Conservation (phyloP, 2,888 invertebrate species). For the Melipona beecheii region DNA sequence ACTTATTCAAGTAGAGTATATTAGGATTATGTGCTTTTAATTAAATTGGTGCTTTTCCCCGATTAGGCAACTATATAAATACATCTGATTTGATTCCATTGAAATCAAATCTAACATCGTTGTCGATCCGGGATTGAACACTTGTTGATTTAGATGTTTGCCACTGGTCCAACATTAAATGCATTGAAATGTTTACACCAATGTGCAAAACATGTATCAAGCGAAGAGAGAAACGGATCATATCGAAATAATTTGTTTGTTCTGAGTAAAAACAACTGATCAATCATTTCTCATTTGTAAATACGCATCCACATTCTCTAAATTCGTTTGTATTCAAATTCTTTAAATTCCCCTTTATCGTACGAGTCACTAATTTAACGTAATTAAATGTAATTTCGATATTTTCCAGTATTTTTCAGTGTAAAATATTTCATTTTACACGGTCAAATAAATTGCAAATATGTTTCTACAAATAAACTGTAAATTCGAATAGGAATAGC, state of each 20-base stretch:
- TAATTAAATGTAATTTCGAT: no score
- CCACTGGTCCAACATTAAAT: background rate
- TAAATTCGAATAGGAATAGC: no score
- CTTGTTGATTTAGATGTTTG: conserved; percentile 16
- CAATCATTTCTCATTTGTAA: no score
- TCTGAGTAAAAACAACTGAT: background rate
- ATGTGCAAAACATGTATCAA: background rate
- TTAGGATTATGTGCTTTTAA: no score
- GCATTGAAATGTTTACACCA: background rate
- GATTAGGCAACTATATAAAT: background rate
- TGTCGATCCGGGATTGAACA: conserved; percentile 12
- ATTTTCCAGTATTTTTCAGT: no score
- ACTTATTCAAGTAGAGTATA: background rate
- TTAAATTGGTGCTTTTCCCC: background rate
- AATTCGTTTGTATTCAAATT: no score
- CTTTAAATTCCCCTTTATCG: no score
- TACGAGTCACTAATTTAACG: no score
- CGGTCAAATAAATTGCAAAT: no score
- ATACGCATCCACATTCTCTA: no score
- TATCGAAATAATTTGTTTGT: background rate
- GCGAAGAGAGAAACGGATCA: background rate
- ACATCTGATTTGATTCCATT: background rate
- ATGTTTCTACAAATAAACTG: no score
- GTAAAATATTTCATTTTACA: no score
- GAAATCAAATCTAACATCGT: conserved; percentile 23